Evolutionary conservation across 2,113 vertebrate genomes (phyloP).

Genomic region (Trogon surrucura): DNA sequence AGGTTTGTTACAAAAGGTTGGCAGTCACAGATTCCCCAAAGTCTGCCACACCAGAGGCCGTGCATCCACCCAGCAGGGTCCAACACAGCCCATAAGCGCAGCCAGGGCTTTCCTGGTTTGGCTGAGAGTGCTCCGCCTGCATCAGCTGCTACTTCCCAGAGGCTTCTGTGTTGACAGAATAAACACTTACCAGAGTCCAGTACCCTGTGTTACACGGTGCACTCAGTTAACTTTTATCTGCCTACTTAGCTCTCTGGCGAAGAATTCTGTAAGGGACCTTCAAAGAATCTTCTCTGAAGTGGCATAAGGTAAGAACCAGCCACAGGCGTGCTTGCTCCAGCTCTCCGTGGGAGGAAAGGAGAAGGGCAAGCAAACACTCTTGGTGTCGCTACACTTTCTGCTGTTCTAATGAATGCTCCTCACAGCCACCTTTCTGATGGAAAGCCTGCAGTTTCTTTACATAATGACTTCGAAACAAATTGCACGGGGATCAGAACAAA

Average conservation of each 20-base stretch:
- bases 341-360: slow-evolving; percentile 8
- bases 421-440: background rate
- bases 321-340: background rate
- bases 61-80: background rate
- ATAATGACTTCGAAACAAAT: slow-evolving; percentile 46
- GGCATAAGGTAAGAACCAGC: background rate
- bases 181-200: background rate
- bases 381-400: background rate
- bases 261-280: background rate
- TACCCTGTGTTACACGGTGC: background rate
- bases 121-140: background rate
- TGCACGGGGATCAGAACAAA: slow-evolving; percentile 30
- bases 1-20: background rate
- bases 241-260: background rate
- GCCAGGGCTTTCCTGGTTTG: background rate
- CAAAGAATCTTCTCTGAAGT: slow-evolving; percentile 22
- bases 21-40: background rate
- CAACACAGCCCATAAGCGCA: accelerated
- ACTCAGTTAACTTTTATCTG: background rate
- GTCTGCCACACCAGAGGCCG: accelerated
- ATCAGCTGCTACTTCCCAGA: background rate
- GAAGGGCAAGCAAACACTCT: slow-evolving; percentile 17
- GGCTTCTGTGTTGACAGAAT: background rate
- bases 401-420: background rate
- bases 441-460: slow-evolving; percentile 47